A percentile compares a stretch with the other conserved stretches of the same genome.
Evolutionary conservation across 92 coral and sea anemone species (phyloP).

Genomic region (Zoanthus sansibaricus): DNA sequence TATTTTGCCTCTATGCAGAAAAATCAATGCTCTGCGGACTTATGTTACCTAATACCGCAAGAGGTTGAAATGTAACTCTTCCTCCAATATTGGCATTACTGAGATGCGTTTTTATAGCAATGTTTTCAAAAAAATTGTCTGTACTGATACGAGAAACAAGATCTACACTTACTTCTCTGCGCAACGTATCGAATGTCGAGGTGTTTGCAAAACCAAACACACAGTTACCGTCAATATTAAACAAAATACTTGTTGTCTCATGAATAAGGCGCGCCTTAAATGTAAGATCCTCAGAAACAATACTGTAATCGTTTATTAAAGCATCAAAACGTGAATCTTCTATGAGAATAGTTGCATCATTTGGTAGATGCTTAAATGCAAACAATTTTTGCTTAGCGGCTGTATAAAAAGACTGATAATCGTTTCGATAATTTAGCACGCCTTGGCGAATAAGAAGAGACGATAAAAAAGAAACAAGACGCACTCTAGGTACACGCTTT

Average conservation of each 20-base stretch:
- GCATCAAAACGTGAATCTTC: background rate
- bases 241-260: background rate
- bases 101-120: no score
- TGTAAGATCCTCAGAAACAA: background rate
- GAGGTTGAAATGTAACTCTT: no score
- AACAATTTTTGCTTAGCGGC: background rate
- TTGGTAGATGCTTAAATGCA: background rate
- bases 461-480: background rate
- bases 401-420: background rate
- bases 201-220: background rate
- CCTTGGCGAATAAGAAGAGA: background rate
- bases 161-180: no score
- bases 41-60: no score
- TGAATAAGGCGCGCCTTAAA: background rate
- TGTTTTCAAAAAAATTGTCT: no score
- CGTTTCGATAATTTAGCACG: background rate
- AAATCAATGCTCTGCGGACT: no score
- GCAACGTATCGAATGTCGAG: no score
- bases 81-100: no score
- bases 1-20: no score
- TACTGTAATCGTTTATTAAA: background rate
- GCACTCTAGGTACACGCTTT: no score
- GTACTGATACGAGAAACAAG: no score
- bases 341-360: background rate
- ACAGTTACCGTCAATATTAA: background rate